These are phyloP conservation scores for Hippocampus barbouri DNA, from an alignment of 2,113 vertebrate species.

Conservation along the genomic window DNA sequence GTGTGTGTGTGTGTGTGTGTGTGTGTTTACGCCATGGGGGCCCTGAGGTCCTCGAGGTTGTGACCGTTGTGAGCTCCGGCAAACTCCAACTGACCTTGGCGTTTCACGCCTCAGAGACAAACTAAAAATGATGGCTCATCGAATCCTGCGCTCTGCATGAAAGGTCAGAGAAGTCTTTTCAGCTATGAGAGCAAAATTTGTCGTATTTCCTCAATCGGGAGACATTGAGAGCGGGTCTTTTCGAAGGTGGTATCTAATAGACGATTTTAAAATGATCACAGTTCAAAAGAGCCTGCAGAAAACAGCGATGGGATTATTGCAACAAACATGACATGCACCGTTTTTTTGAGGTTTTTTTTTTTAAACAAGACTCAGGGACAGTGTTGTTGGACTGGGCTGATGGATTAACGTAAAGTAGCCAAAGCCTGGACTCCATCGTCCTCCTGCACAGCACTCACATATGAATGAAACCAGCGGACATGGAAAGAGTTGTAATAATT, in stretches of 20 bases:
- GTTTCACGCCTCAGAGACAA: constrained; percentile 14
- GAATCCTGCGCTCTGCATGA: constrained; percentile 7
- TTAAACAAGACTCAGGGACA: constrained; percentile 38
- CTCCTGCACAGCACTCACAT: constrained; percentile 38
- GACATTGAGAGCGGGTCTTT: not conserved
- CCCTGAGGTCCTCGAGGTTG: constrained; percentile 12
- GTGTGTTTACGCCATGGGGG: not conserved
- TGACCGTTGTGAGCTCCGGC: constrained; percentile 13
- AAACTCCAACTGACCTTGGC: constrained; percentile 29
- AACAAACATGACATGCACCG: not conserved
- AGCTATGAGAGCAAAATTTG: not conserved
- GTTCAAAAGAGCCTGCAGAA: too few species aligned
- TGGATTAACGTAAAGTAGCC: constrained; percentile 37
- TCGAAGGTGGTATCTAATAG: not conserved
- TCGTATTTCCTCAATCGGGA: constrained; percentile 2
- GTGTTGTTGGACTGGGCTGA: constrained; percentile 49
- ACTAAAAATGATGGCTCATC: not conserved
- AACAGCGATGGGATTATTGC: not conserved
- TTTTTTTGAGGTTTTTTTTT: too few species aligned
- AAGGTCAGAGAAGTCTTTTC: constrained; percentile 13
- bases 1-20: not conserved
- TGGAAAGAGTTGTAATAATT: constrained; percentile 59
- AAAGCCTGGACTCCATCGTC: constrained; percentile 25
- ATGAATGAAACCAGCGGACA: constrained; percentile 61
- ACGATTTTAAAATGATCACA: too few species aligned